A percentile compares a stretch with the other conserved stretches of the same genome.
Evolutionary conservation across 2,797 vertebrate genomes (phyloP).

Genomic region (Eulemur albifrons): DNA sequence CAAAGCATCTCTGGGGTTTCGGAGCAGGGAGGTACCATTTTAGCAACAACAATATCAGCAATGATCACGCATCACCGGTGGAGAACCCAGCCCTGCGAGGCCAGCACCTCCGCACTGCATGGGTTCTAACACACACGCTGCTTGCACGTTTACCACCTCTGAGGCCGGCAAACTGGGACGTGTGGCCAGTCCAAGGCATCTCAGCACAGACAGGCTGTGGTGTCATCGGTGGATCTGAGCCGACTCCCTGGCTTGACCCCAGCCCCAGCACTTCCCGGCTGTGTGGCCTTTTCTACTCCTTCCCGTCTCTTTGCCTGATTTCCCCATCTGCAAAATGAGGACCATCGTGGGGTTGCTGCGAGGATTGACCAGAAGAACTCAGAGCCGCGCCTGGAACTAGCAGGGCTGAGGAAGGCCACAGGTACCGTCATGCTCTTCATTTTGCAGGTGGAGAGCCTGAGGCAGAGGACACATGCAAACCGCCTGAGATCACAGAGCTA

Average conservation of each 20-base stretch:
- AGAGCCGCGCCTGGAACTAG: not conserved
- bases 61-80: fast-evolving
- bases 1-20: not conserved
- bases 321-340: not conserved
- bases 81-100: not conserved
- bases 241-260: not conserved
- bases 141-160: fast-evolving
- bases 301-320: not conserved
- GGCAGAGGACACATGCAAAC: not conserved
- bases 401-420: fast-evolving
- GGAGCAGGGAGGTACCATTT: too few relatives aligned
- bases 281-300: too few relatives aligned
- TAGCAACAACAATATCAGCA: fast-evolving
- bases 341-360: fast-evolving
- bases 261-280: not conserved
- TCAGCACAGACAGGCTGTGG: fast-evolving
- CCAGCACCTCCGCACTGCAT: fast-evolving
- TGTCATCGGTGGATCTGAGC: fast-evolving
- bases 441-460: not conserved
- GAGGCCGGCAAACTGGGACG: fast-evolving
- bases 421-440: fast-evolving
- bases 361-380: not conserved
- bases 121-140: fast-evolving
- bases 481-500: fast-evolving
- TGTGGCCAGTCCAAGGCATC: fast-evolving